These are phyloP conservation scores for Candidula unifasciata DNA, from an alignment of 2,888 invertebrate species.

Conservation along the genomic window DNA sequence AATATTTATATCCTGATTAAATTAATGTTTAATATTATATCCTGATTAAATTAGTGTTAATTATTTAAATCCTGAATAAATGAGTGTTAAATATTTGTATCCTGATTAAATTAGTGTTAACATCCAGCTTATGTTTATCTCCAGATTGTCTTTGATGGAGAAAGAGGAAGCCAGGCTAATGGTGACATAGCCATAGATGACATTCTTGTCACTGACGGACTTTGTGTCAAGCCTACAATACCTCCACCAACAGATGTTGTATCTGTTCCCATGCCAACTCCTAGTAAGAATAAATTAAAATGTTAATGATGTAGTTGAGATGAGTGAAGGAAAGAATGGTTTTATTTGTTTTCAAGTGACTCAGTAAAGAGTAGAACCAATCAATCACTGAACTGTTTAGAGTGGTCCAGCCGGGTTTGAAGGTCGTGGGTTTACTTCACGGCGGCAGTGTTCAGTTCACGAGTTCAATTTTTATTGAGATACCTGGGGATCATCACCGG, in stretches of 20 bases:
- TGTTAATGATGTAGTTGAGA: no score
- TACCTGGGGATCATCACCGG: no score
- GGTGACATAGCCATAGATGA: conserved; percentile 75
- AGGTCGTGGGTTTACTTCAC: no score
- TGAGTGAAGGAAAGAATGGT: no score
- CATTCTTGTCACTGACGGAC: conserved; percentile 59
- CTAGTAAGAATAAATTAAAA: conserved; percentile 63
- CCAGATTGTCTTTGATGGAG: conserved; percentile 70
- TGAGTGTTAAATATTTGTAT: background rate
- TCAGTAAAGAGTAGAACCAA: no score
- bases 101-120: background rate
- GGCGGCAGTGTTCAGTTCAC: no score
- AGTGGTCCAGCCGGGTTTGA: no score
- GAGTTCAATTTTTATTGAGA: no score
- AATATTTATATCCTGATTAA: conserved; percentile 54
- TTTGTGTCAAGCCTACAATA: conserved; percentile 62
- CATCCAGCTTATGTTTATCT: conserved; percentile 19
- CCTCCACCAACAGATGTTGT: conserved; percentile 58
- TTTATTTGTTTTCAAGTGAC: no score
- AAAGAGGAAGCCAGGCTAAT: conserved; percentile 60
- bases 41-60: background rate
- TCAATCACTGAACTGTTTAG: no score
- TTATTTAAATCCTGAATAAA: background rate
- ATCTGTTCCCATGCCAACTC: conserved; percentile 55
- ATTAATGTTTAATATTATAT: no score